phyloP scores from a whole-genome alignment of 2,888 invertebrate species.

The Drosophila lutescens region DNA sequence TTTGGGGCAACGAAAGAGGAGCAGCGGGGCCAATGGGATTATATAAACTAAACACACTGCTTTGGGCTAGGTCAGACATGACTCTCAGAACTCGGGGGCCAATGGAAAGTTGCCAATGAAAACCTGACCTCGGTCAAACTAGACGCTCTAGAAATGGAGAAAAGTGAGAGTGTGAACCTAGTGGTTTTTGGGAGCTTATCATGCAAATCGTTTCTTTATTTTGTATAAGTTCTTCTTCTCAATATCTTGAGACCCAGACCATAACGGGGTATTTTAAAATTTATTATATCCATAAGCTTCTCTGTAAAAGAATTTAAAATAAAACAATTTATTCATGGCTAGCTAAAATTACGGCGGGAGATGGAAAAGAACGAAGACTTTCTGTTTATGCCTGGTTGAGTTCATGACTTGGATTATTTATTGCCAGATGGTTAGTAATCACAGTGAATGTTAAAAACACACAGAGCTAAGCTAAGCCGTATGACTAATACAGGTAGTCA shows the following conservation, averaged over 20 bases:
- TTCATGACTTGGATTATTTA: constrained; percentile 12
- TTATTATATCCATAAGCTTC: no score
- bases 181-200: no score
- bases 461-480: constrained; percentile 10
- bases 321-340: background rate
- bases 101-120: constrained; percentile 51
- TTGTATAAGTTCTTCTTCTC: no score
- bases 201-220: no score
- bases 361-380: background rate
- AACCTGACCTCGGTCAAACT: constrained; percentile 53
- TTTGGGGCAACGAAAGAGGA: constrained; percentile 7
- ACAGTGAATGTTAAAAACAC: background rate
- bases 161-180: background rate
- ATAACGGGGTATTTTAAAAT: no score
- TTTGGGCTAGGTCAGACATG: constrained; percentile 30
- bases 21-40: constrained; percentile 5
- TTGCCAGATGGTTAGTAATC: constrained; percentile 6
- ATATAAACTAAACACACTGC: constrained; percentile 8
- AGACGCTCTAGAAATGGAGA: background rate
- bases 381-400: constrained; percentile 8
- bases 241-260: no score
- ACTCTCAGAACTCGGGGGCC: constrained; percentile 5
- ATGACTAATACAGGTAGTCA: constrained; percentile 24
- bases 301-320: no score
- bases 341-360: background rate